Conservation (phyloP, 2,797 vertebrate genomes). For the Danionella dracula region DNA sequence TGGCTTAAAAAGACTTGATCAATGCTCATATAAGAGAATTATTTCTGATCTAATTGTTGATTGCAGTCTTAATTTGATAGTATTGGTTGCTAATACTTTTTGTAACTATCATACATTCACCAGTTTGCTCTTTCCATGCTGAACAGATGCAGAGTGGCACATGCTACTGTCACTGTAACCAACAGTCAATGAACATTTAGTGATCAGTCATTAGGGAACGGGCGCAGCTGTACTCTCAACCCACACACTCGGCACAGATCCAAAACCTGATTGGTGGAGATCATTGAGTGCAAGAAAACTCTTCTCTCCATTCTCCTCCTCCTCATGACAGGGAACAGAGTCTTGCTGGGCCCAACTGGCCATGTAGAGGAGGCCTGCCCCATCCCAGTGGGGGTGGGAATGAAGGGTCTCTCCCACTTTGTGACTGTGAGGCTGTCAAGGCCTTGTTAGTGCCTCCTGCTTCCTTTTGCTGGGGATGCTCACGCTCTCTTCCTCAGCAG, state of each 20-base stretch:
- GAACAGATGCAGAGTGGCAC: constrained; percentile 32
- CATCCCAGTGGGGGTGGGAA: constrained; percentile 61
- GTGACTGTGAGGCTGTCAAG: constrained; percentile 50
- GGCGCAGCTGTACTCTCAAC: constrained; percentile 19
- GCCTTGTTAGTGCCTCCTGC: constrained; percentile 40
- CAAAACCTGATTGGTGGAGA: constrained; percentile 32
- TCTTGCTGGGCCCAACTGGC: constrained; percentile 88
- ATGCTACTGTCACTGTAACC: constrained; percentile 6
- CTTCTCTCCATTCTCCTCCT: constrained; percentile 19
- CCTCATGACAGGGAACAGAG: constrained; percentile 71
- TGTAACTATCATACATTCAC: neutral
- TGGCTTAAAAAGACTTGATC: constrained; percentile 28
- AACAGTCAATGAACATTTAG: constrained; percentile 24
- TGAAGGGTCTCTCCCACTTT: constrained; percentile 53
- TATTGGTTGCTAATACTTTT: neutral
- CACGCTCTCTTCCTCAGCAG: constrained; percentile 56
- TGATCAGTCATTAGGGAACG: constrained; percentile 33
- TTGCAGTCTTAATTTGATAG: neutral
- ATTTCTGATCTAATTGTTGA: constrained; percentile 30
- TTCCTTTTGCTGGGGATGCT: constrained; percentile 51
- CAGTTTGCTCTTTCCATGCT: neutral
- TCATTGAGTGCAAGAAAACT: constrained; percentile 11
- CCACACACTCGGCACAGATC: constrained; percentile 27
- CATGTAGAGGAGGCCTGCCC: constrained; percentile 85
- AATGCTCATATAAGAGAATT: constrained; percentile 37